These are phyloP conservation scores for Pharmacophagus antenor DNA, from an alignment of 2,888 invertebrate genomes.

Conservation along the genomic window DNA sequence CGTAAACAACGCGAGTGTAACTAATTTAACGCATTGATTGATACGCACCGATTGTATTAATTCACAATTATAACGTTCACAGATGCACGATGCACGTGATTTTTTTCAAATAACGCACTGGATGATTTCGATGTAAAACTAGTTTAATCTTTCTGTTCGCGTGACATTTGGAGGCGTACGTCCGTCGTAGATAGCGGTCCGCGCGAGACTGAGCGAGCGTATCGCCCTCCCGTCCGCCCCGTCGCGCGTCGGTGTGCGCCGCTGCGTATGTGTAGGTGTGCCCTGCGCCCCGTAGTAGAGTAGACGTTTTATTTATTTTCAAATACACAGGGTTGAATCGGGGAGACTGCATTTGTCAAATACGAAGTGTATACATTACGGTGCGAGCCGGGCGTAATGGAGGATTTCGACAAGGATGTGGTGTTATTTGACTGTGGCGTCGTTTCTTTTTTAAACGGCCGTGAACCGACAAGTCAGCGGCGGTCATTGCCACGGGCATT, in stretches of 20 bases:
- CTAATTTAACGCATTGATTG: conserved; percentile 31
- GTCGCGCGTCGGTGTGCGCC: conserved; percentile 55
- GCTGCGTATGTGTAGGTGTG: conserved; percentile 51
- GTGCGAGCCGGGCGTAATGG: conserved; percentile 2
- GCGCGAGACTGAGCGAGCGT: conserved; percentile 78
- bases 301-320: conserved; percentile 73
- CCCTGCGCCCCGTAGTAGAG: conserved; percentile 59
- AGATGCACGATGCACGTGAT: conserved; percentile 67
- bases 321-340: conserved; percentile 60
- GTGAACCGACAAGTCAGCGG: conserved; percentile 64
- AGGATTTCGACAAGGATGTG: conserved; percentile 22
- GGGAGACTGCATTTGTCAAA: conserved; percentile 30
- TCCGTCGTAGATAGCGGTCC: conserved; percentile 63
- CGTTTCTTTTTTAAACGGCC: conserved; percentile 67
- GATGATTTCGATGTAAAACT: conserved; percentile 72
- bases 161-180: conserved; percentile 60
- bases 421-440: conserved; percentile 46
- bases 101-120: conserved; percentile 55
- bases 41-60: conserved; percentile 70
- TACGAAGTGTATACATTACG: conserved; percentile 3
- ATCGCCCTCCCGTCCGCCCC: conserved; percentile 69
- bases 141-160: conserved; percentile 74
- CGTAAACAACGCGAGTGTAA: conserved; percentile 37
- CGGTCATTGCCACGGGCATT: conserved; percentile 77
- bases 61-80: conserved; percentile 55